phyloP scores from a whole-genome alignment of 1,140 invertebrate species.

The Drosophila saltans region DNA sequence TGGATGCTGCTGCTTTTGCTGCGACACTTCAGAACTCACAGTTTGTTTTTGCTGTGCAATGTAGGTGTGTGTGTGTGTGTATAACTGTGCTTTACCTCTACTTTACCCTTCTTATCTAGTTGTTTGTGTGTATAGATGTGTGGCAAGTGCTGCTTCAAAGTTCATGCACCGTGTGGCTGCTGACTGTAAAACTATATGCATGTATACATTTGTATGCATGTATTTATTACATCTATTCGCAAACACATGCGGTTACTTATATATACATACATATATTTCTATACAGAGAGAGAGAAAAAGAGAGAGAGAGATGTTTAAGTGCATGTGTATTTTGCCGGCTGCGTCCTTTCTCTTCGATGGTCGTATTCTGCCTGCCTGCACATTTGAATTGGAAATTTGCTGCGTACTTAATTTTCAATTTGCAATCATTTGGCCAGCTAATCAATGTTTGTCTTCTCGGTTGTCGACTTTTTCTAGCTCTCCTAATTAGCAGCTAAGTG shows the following conservation, averaged over 20 bases:
- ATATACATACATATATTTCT: conserved; percentile 51
- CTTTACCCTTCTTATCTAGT: background rate
- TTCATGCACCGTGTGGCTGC: conserved; percentile 72
- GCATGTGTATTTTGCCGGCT: conserved; percentile 59
- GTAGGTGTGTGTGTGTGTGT: conserved; percentile 34
- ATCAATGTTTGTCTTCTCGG: conserved; percentile 61
- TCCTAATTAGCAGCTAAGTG: conserved; percentile 69
- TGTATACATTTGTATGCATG: conserved; percentile 19
- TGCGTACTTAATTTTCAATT: conserved; percentile 77
- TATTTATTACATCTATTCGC: conserved; percentile 18
- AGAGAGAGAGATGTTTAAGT: background rate
- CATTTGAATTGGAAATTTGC: conserved; percentile 78
- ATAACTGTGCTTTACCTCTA: conserved; percentile 27
- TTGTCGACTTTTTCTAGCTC: conserved; percentile 48
- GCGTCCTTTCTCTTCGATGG: conserved; percentile 38
- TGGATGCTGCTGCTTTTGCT: conserved; percentile 35
- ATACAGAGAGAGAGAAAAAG: conserved; percentile 16
- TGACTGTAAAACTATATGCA: conserved; percentile 17
- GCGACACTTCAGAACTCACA: conserved; percentile 72
- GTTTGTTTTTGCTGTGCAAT: conserved; percentile 67
- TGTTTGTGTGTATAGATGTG: conserved; percentile 37
- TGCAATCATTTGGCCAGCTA: conserved; percentile 72
- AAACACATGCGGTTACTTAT: conserved; percentile 41
- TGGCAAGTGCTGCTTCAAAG: conserved; percentile 75
- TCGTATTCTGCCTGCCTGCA: background rate